Evolutionary conservation across 23 tunicate genomes (phyloP), one percentile per base, ranked within the genome.

Genomic region (Halocynthia aurantium): DNA sequence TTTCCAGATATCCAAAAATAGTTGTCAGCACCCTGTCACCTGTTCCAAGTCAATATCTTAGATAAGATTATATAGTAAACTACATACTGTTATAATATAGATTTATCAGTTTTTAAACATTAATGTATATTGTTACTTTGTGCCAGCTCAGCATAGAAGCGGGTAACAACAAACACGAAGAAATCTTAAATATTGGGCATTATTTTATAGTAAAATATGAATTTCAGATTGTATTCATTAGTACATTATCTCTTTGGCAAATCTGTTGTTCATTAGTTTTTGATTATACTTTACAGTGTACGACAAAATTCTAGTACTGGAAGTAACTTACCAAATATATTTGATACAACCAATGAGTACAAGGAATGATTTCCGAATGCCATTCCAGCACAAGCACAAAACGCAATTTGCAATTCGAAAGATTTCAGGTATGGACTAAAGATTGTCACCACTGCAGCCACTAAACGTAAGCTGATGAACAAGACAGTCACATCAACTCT

Each of bases 301-400:
- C 44, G 44, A 4, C 44, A 31, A 31, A 31, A 31, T 31, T 31
- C 44, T 31, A 31, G 44, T 31, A 31, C 44, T 58, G 64, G 64
- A 58, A 72, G 8, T 58, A 20, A 78, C 87, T 66, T 67, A 84
- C 90, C 90, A 53, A 85, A 85, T 76, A 73, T 70, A 11, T 76
- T 58, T 10, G 81, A 64, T 7, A 81, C 55, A 12, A 76, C 77
- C 10, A 86, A 49, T 0, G 92, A 86, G 52, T 86, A 86, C 7
- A 86, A 57, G 13, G 87, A 86, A 81, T 81, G 81, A 50, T 72
- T 50, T 10, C 92, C 92, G 31, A 86, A 86, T 10, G 67, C 73
- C 6, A 71, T 13, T 19, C 90, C 90, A 52, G 73, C 72, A 22
- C 71, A 22, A 7, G 31, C 75, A 52, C 90, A 85, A 65, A 61